Base-by-base conservation (phyloP, 2,797 vertebrate species). In the Acomys russatus region DNA sequence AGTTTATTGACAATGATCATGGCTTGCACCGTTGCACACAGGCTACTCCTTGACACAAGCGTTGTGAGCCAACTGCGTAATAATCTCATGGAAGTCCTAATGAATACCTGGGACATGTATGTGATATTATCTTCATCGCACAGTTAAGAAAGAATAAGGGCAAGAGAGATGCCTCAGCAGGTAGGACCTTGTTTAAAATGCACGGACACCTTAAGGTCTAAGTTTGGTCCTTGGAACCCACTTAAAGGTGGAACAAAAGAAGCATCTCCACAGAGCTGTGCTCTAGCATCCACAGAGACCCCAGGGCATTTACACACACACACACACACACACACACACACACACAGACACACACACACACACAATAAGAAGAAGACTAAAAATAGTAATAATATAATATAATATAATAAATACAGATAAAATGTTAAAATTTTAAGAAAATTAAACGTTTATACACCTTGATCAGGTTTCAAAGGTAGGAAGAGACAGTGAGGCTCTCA, bases 1-100 rank as follows among this genome's bases (percentile, higher is more conserved):
- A 63, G 85, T 93, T 95, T 93, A 68, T 90, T 74, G 59, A 76
- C 79, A 78, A 63, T 9, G 17, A 35, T n/a, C 76, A 87, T 51
- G 33, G 35, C n/a, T 77, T 80, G 70, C 61, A 17, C 80, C 61
- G 63, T 54, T 61, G 51, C 33, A 28, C 17, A 54, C 76, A 44
- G 44, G 44, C 44, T 44, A n/a, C 11, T 83, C 6, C 74, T 83
- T 95, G 89, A 93, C 23, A 88, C 28, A 61, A 83, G 56, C 73
- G 61, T 66, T 54, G 14, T 76, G 28, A 93, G 59, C 23, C 59
- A 83, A 35, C 89, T 91, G 66, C 30, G 30, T 56, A 80, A 49
- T 82, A 54, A 25, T 66, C 14, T 90, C 12, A 44, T 4, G 30
- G 71, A 35, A 91, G 74, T 49, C 64, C 25, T 91, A 79, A 51